These are phyloP conservation scores for Operophtera brumata DNA, from an alignment of 2,888 invertebrate species.

Conservation along the genomic window DNA sequence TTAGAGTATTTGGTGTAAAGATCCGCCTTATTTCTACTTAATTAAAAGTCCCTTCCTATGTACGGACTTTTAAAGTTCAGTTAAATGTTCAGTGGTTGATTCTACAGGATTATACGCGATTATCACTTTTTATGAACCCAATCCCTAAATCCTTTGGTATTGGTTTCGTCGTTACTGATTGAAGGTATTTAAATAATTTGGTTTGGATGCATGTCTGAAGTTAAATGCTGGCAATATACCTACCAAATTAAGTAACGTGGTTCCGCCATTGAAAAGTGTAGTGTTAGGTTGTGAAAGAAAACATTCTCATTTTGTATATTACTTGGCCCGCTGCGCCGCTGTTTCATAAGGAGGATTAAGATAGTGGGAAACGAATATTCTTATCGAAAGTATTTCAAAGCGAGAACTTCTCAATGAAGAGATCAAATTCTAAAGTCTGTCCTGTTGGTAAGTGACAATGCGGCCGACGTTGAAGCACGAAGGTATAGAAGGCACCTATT, in stretches of 20 bases:
- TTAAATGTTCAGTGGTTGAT: constrained; percentile 28
- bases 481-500: too few relatives aligned
- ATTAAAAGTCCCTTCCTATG: constrained; percentile 50
- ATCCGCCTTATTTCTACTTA: constrained; percentile 68
- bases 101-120: constrained; percentile 36
- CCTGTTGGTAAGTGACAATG: too few relatives aligned
- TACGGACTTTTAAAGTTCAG: too few relatives aligned
- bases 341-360: too few relatives aligned
- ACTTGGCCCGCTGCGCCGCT: too few relatives aligned
- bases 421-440: constrained; percentile 92
- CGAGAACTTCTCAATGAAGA: constrained; percentile 98
- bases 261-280: too few relatives aligned
- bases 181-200: neutral
- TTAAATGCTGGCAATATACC: too few relatives aligned
- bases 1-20: constrained; percentile 80
- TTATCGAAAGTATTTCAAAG: constrained; percentile 96
- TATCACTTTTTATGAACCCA: constrained; percentile 44
- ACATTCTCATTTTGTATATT: too few relatives aligned
- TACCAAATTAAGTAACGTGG: too few relatives aligned
- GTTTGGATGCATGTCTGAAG: neutral
- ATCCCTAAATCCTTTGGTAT: neutral
- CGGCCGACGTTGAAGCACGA: too few relatives aligned
- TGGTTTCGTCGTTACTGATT: neutral
- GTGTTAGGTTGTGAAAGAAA: too few relatives aligned
- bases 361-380: neutral